Conservation (phyloP, 2,113 vertebrate genomes). For the Odontophorus gujanensis region DNA sequence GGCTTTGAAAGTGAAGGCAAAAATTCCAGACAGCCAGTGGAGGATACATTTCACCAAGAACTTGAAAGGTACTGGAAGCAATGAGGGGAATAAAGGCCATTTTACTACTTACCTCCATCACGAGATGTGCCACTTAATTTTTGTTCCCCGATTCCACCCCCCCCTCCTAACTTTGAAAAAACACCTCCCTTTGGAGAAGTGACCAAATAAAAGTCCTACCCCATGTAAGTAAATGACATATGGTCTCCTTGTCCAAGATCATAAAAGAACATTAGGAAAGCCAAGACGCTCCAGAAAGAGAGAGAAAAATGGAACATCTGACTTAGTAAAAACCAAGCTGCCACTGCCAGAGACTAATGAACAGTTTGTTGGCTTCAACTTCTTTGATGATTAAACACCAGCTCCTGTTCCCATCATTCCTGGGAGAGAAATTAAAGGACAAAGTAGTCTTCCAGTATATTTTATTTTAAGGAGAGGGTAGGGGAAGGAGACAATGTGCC, state of each 20-base stretch:
- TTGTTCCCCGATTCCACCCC: not conserved
- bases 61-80: not conserved
- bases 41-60: not conserved
- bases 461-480: constrained; percentile 18
- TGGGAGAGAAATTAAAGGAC: constrained; percentile 65
- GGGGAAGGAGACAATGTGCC: constrained; percentile 5
- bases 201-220: constrained; percentile 38
- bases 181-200: constrained; percentile 11
- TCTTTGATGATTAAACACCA: constrained; percentile 72
- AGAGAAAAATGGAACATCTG: constrained; percentile 65
- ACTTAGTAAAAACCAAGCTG: constrained; percentile 67
- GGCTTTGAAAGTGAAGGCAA: not conserved
- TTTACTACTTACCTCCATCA: constrained; percentile 1
- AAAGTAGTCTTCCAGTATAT: constrained; percentile 24
- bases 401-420: constrained; percentile 58
- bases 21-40: not conserved
- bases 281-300: constrained; percentile 62
- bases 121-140: not conserved
- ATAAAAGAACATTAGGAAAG: constrained; percentile 64
- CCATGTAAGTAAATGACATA: constrained; percentile 42
- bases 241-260: constrained; percentile 61
- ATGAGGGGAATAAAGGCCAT: not conserved
- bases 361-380: constrained; percentile 69
- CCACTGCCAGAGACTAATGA: constrained; percentile 70
- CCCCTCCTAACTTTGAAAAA: constrained; percentile 17